Evolutionary conservation across 2,113 vertebrate genomes (phyloP).

Genomic region (Benitochromis conjunctus): DNA sequence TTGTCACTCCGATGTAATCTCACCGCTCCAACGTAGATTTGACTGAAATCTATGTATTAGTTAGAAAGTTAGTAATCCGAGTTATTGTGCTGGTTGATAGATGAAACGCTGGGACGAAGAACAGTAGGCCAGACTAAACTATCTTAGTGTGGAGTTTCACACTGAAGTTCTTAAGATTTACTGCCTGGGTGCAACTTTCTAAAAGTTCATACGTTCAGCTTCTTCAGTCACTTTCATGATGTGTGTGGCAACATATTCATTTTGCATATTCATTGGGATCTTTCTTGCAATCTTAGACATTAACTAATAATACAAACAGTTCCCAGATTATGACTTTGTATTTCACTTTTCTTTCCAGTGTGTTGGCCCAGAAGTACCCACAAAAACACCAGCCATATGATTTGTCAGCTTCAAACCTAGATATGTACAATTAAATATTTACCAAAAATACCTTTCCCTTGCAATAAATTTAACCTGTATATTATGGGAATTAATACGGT

Average conservation of each 20-base stretch:
- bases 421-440: background rate
- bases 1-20: background rate
- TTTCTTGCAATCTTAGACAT: background rate
- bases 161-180: background rate
- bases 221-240: background rate
- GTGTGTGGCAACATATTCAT: background rate
- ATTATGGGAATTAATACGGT: background rate
- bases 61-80: background rate
- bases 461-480: background rate
- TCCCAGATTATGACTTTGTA: background rate
- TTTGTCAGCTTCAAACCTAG: background rate
- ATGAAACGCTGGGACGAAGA: background rate
- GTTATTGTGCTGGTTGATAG: background rate
- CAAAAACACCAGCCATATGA: background rate
- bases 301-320: background rate
- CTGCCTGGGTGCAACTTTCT: background rate
- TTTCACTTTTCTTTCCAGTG: background rate
- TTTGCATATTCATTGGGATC: conserved; percentile 11
- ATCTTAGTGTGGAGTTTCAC: background rate
- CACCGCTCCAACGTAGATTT: background rate
- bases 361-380: background rate
- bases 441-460: background rate
- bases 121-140: background rate
- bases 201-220: background rate
- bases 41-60: conserved; percentile 7